Base-by-base conservation (phyloP, 1,140 invertebrate species). In the Drosophila rufa region DNA sequence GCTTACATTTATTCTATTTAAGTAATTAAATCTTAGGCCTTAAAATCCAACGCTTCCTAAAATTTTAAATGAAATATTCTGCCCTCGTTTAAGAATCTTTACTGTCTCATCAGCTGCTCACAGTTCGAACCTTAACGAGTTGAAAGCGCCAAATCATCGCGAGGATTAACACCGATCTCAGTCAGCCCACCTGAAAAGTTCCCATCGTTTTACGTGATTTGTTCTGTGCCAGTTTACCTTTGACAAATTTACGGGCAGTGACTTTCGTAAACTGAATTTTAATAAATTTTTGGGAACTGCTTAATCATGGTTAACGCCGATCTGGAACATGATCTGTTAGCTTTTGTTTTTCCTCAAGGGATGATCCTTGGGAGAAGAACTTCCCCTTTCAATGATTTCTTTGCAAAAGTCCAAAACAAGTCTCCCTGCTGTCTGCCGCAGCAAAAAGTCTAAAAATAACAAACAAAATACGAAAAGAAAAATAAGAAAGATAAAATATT, bases 91-190 rank as follows among this genome's bases (percentile, higher is more conserved):
- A 19, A 38, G 19, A 43, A 38, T 45, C 19, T 38, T 38, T 38
- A 17, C 15, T 46, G 19, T 4, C 42, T 64, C 22, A 57, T 46
- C 48, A 68, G 42, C 46, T 42, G 14, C 17, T 30, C 9, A 7
- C 9, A 17, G 50, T 66, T 62, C 0, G 15, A 38, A 53, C 33
- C 59, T 77, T 61, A 47, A 79, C 66, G 80, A 85, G 74, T 62
- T 78, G 75, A 87, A 87, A 89, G 55, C 68, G 80, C 79, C 83
- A 84, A 80, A 80, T 87, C 83, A 89, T 87, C 80, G 65, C 46
- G 46, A 67, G 80, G 77, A 83, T 87, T 89, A 50, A 75, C 61
- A 69, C 56, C 46, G 57, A 53, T 56, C 53, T 40, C 19, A 19
- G 47, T 27, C 65, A 42, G 45, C 51, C 73, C 64, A 85, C 60